Evolutionary conservation across 2,113 vertebrate species (phyloP), one percentile per base, ranked within the genome.

Genomic region (Callopanchax toddi): DNA sequence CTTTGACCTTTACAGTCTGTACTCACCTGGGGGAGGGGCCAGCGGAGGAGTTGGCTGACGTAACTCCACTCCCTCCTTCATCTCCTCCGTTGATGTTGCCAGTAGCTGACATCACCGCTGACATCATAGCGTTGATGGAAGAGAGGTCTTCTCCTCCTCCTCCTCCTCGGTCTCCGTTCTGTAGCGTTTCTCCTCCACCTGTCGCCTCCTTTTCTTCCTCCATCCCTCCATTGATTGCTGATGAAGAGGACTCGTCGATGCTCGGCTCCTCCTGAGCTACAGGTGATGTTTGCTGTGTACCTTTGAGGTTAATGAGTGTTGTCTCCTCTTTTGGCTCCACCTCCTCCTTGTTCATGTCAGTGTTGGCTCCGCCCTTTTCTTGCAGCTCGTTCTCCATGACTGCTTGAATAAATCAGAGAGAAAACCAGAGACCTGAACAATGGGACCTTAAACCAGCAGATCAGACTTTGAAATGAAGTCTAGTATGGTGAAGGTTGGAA

Each of bases 121-220:
- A 95, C 94, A 96, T 96, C 92, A 95, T 96, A 83, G 93, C 94
- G 16, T 94, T 95, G 80, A 96, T 92, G 85, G 94, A 94, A 78
- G 95, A 94, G 77, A 96, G 86, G 81, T 96, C 95, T n/a, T n/a
- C n/a, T n/a, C n/a, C n/a, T 32, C 89, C 91, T 49, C 88, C 93
- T 32, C 71, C 83, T 25, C 53, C 79, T 32, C 53, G 36, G n/a
- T 84, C 83, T 58, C 74, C 81, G 1, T 84, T 79, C 52, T 79
- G 73, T n/a, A 83, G 50, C 21, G 40, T 66, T 56, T 78, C 62
- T 71, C 11, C 66, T 85, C 90, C 92, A 9, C 77, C 37, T 1
- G 17, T 6, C n/a, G 50, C 69, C 63, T 83, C 79, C 71, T 45
- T 69, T 9, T 17, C 23, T 18, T 70, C 76, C 0, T 83, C 79